Evolutionary conservation across 2,888 invertebrate species (phyloP).

Genomic region (Rugalucina vietnamica): DNA sequence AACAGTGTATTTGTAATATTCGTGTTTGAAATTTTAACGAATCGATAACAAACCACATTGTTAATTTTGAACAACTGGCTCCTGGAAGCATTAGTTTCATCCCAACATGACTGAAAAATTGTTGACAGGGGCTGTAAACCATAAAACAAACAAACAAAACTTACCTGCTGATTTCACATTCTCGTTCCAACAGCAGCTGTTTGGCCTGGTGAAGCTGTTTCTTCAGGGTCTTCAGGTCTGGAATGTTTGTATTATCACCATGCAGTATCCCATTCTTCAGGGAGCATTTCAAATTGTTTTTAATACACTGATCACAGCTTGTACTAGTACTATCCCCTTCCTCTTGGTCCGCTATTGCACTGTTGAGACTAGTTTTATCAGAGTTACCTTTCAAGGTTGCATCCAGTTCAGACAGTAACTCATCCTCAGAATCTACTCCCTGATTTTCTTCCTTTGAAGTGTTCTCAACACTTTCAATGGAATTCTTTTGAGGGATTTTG

Average conservation of each 20-base stretch:
- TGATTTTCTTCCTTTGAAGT: neutral
- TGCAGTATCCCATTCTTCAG: neutral
- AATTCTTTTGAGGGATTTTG: neutral
- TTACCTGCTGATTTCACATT: constrained; percentile 69
- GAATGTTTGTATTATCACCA: constrained; percentile 33
- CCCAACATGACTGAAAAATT: too few species aligned
- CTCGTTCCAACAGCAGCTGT: constrained; percentile 64
- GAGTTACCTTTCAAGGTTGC: constrained; percentile 61
- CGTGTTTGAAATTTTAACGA: too few species aligned
- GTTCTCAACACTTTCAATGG: neutral
- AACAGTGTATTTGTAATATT: too few species aligned
- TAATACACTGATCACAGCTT: constrained; percentile 55
- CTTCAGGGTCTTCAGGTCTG: constrained; percentile 62
- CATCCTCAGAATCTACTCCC: constrained; percentile 68
- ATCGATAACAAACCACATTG: too few species aligned
- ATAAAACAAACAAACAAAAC: neutral
- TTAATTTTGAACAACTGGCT: too few species aligned
- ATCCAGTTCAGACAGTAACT: constrained; percentile 75
- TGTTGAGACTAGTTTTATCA: constrained; percentile 1
- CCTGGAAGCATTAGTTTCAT: too few species aligned
- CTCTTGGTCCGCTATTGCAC: constrained; percentile 46
- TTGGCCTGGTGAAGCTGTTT: constrained; percentile 67
- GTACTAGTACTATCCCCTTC: neutral
- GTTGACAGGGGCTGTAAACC: too few species aligned
- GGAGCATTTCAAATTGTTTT: constrained; percentile 52